Evolutionary conservation across 2,113 vertebrate species (phyloP), one percentile per base, ranked within the genome.

Genomic region (Felis chaus): DNA sequence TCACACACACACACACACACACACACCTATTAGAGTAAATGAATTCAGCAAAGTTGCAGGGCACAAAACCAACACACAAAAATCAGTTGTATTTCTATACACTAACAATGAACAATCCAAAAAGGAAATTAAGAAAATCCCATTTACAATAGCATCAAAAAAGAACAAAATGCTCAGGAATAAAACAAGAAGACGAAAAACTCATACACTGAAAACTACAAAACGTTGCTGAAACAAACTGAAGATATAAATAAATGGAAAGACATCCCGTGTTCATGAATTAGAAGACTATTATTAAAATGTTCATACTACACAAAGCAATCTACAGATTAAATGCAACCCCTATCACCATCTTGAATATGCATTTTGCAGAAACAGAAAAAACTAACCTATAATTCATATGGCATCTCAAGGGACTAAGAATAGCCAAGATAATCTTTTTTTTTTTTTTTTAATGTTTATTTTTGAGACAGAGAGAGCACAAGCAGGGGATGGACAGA

Each of bases 191-290:
- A 45, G 13, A 45, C 33, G 15, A 81, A 66, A 84, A 45, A 71
- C 7, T 61, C 55, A 9, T 39, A 78, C 16, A 76, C 3, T 55
- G 48, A 61, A 86, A 93, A 63, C 45, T 41, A 89, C 2, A 68
- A 88, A 79, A 83, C 5, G 15, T 1, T 55, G 41, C 61, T 74
- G 13, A 80, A 83, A 87, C 84, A 66, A 79, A 87, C 16, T 57
- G 45, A 76, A 91, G 83, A 76, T 4, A 61, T 27, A 83, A 68
- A 80, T 78, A 91, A 90, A 80, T 83, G n/a, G 80, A 95, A 94
- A 96, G 48, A 39, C 5, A 68, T 50, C 12, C 57, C 41, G 4
- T 57, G 45, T 88, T 91, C 65, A 25, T 57, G 33, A 80, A 39
- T 31, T 57, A 39, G 90, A 45, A 63, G 23, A 55, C 25, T 92